Conservation (phyloP, 2,888 invertebrate genomes). For the Erebia palarica region DNA sequence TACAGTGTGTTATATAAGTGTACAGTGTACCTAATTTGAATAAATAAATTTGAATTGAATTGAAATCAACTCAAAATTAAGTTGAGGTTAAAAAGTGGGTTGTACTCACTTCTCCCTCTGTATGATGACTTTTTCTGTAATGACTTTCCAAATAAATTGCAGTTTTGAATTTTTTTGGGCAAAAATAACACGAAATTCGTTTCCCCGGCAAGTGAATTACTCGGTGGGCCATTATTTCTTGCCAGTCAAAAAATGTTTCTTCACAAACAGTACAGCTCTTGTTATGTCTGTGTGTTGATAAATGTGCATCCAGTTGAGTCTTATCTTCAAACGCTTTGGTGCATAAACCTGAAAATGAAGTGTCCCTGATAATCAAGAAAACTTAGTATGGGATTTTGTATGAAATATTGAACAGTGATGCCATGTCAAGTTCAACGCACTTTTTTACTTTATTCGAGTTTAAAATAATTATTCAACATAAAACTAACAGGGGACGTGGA, state of each 20-base stretch:
- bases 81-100: no score
- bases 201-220: slow-evolving; percentile 50
- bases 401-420: no score
- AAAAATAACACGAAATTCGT: slow-evolving; percentile 56
- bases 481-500: no score
- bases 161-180: slow-evolving; percentile 45
- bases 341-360: slow-evolving; percentile 53
- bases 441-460: no score
- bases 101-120: slow-evolving; percentile 48
- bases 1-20: no score
- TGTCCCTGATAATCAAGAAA: background rate
- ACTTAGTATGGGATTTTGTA: no score
- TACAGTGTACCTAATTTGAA: no score
- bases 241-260: slow-evolving; percentile 47
- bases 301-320: slow-evolving; percentile 47
- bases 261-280: slow-evolving; percentile 52
- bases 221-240: slow-evolving; percentile 58
- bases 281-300: slow-evolving; percentile 53
- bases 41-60: no score
- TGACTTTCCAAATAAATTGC: slow-evolving; percentile 54
- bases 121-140: slow-evolving; percentile 50
- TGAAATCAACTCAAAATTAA: no score
- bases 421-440: no score
- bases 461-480: no score
- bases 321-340: slow-evolving; percentile 44